These are phyloP conservation scores for Haliclona indistincta DNA, from an alignment of 37 sponge, comb jelly and placozoan genomes.

Conservation along the genomic window DNA sequence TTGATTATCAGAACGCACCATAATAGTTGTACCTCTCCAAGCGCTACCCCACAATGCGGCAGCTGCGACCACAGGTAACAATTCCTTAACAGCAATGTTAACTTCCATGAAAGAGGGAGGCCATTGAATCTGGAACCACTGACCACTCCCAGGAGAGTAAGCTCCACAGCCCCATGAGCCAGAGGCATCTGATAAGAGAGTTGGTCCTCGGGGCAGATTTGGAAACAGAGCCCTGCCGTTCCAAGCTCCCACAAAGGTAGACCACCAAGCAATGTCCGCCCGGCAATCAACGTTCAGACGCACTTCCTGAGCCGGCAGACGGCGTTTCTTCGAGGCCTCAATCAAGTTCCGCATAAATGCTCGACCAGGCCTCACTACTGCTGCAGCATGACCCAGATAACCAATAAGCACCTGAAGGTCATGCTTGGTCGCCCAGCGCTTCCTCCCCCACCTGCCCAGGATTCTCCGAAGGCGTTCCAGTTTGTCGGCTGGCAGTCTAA, in stretches of 20 bases:
- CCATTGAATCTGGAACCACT: conserved; percentile 64
- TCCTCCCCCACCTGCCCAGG: conserved; percentile 9
- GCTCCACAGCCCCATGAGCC: no score
- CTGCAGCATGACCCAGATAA: conserved; percentile 20
- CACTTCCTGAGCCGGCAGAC: no score
- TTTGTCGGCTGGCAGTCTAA: conserved; percentile 4
- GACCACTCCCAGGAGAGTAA: no score
- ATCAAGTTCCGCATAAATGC: conserved; percentile 13
- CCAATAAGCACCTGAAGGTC: conserved; percentile 38
- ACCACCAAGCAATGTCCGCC: conserved; percentile 43
- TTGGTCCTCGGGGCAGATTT: not conserved
- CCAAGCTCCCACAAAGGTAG: conserved; percentile 1
- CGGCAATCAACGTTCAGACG: conserved; percentile 19
- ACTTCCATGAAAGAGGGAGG: not conserved
- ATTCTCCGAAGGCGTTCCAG: conserved; percentile 1
- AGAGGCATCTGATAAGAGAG: conserved; percentile 46
- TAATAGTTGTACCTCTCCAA: conserved; percentile 28
- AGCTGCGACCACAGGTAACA: conserved; percentile 31
- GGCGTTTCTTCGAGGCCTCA: conserved; percentile 2
- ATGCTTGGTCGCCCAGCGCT: not conserved
- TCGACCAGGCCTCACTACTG: conserved; percentile 22
- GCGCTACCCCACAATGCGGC: conserved; percentile 31
- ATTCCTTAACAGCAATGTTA: conserved; percentile 48
- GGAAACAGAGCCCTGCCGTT: conserved; percentile 9
- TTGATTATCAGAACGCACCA: conserved; percentile 45